A percentile compares a stretch with the other conserved stretches of the same genome.
These are phyloP conservation scores for Paedocypris sp. DNA, from an alignment of 2,113 vertebrate genomes.

Conservation along the genomic window DNA sequence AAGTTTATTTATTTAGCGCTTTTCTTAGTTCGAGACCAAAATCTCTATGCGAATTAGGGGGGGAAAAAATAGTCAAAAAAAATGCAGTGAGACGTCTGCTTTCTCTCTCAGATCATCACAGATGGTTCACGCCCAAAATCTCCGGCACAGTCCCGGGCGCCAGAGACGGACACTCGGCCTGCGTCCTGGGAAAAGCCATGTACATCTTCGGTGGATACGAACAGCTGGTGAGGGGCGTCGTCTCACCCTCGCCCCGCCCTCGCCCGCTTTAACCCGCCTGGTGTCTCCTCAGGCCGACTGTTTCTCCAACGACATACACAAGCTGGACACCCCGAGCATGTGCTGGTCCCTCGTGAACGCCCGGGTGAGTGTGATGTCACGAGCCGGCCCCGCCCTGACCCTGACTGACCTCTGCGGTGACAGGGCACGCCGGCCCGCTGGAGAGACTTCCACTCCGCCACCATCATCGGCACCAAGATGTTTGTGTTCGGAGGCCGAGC, in stretches of 20 bases:
- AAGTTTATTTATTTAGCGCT: too few species aligned
- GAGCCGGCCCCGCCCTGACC: neutral
- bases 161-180: constrained; percentile 90
- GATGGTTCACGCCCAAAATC: constrained; percentile 86
- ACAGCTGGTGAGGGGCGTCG: constrained; percentile 86
- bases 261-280: too few species aligned
- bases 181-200: constrained; percentile 84
- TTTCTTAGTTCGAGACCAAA: too few species aligned
- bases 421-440: constrained; percentile 88
- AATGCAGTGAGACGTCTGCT: too few species aligned
- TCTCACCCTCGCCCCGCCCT: too few species aligned
- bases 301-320: constrained; percentile 99
- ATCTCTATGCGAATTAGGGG: too few species aligned
- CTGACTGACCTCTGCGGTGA: neutral
- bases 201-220: constrained; percentile 98
- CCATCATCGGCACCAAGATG: constrained; percentile 89
- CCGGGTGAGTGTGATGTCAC: constrained; percentile 63
- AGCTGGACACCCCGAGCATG: constrained; percentile 86
- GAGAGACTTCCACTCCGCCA: constrained; percentile 97
- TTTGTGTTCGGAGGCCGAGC: constrained; percentile 93
- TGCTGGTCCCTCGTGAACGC: constrained; percentile 84
- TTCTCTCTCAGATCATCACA: constrained; percentile 68
- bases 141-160: constrained; percentile 86
- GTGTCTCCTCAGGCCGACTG: constrained; percentile 80
- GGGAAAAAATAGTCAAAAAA: too few species aligned